phyloP scores from a whole-genome alignment of 2,113 vertebrate genomes.

The Cephalopholis sonnerati region DNA sequence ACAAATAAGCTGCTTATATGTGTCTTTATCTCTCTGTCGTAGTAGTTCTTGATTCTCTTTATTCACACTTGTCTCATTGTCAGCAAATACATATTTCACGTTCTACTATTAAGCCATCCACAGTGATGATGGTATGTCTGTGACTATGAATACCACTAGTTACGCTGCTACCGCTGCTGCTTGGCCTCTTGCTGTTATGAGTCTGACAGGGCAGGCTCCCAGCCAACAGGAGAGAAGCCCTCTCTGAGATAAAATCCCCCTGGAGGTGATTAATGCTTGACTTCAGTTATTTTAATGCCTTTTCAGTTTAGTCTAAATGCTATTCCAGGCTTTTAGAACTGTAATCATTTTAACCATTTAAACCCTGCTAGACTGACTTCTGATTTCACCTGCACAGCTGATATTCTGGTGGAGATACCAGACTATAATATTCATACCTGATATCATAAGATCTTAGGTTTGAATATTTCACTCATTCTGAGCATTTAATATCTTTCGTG shows the following conservation, averaged over 20 bases:
- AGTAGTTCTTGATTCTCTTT: neutral
- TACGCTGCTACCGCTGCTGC: neutral
- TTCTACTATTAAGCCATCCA: neutral
- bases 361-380: slow-evolving; percentile 7
- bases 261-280: slow-evolving; percentile 50
- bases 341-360: slow-evolving; percentile 37
- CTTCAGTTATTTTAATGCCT: slow-evolving; percentile 44
- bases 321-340: slow-evolving; percentile 41
- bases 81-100: neutral
- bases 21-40: neutral
- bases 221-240: slow-evolving; percentile 28
- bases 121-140: neutral
- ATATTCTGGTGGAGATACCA: neutral
- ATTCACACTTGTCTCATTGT: neutral
- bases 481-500: neutral
- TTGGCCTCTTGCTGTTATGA: slow-evolving; percentile 30
- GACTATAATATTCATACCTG: neutral
- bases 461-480: neutral
- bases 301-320: slow-evolving; percentile 49
- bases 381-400: slow-evolving; percentile 2
- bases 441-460: neutral
- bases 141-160: slow-evolving; percentile 6
- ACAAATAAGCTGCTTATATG: neutral
- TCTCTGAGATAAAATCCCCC: slow-evolving; percentile 37
- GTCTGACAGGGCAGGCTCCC: slow-evolving; percentile 28